Evolutionary conservation across 2,888 invertebrate genomes (phyloP).

Genomic region (Sarcophaga rosellei): DNA sequence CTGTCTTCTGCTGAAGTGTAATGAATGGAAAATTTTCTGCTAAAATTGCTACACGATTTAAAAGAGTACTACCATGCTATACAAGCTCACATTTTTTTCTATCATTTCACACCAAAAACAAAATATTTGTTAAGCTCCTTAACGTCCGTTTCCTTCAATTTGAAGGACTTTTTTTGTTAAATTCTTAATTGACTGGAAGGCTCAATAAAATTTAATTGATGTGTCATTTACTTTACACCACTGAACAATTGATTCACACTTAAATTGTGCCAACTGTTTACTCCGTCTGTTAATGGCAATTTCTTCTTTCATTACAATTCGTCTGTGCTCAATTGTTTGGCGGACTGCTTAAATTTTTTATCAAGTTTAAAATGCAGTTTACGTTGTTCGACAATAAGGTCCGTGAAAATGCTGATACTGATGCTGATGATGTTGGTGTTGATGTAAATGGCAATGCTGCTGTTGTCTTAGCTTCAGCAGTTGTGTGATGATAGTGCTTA

Average conservation of each 20-base stretch:
- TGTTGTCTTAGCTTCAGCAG: too few species aligned
- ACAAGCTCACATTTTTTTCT: too few species aligned
- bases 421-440: neutral
- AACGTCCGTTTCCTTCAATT: neutral
- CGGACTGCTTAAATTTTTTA: too few species aligned
- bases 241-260: constrained; percentile 27
- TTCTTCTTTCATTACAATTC: neutral
- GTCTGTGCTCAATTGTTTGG: too few species aligned
- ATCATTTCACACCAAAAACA: too few species aligned
- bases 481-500: neutral
- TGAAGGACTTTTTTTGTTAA: constrained; percentile 2
- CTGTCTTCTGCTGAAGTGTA: constrained; percentile 33
- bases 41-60: constrained; percentile 34
- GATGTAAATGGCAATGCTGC: neutral
- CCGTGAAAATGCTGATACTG: neutral
- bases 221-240: constrained; percentile 60
- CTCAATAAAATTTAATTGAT: constrained; percentile 61
- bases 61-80: neutral
- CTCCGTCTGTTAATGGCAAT: neutral
- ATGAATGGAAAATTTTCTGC: constrained; percentile 53
- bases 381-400: neutral
- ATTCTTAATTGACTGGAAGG: constrained; percentile 58
- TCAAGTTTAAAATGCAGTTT: too few species aligned
- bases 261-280: neutral
- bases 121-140: too few species aligned